phyloP scores from a whole-genome alignment of 2,888 invertebrate species.

The Acheta domesticus region DNA sequence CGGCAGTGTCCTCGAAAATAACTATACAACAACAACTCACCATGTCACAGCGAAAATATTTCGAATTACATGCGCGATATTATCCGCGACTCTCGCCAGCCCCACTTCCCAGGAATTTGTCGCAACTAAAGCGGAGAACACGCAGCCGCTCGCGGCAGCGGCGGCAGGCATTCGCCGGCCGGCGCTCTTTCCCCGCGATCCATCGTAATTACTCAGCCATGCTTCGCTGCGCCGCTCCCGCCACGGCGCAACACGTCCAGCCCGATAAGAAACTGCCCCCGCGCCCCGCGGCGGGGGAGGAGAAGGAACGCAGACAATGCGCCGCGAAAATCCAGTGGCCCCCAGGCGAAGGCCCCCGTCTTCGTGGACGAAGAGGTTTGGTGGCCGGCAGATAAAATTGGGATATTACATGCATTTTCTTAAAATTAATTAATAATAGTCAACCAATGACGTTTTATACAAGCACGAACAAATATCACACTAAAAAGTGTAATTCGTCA shows the following conservation, averaged over 20 bases:
- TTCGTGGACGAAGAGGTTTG: too few species aligned
- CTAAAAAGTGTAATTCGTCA: too few species aligned
- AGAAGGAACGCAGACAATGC: slow-evolving; percentile 6
- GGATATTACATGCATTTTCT: too few species aligned
- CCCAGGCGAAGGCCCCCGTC: background rate
- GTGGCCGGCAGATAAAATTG: too few species aligned
- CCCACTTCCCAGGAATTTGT: background rate
- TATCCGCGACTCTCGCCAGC: too few species aligned
- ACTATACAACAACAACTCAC: too few species aligned
- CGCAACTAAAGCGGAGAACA: background rate
- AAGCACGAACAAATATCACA: too few species aligned
- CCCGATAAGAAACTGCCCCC: background rate
- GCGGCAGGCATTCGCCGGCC: background rate
- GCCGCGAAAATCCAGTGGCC: slow-evolving; percentile 10
- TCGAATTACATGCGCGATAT: too few species aligned
- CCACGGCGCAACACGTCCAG: background rate
- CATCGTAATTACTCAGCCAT: slow-evolving; percentile 10
- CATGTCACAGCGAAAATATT: too few species aligned
- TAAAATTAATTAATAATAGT: too few species aligned
- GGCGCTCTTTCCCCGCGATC: background rate
- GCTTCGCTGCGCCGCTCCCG: background rate
- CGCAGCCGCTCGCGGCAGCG: background rate
- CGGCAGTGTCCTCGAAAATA: too few species aligned
- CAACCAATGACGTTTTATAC: too few species aligned
- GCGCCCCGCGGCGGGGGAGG: background rate